Percentiles rank a stretch among this genome's conserved stretches.
Conservation (phyloP, 1,140 invertebrate species). For the Drosophila albomicans region DNA sequence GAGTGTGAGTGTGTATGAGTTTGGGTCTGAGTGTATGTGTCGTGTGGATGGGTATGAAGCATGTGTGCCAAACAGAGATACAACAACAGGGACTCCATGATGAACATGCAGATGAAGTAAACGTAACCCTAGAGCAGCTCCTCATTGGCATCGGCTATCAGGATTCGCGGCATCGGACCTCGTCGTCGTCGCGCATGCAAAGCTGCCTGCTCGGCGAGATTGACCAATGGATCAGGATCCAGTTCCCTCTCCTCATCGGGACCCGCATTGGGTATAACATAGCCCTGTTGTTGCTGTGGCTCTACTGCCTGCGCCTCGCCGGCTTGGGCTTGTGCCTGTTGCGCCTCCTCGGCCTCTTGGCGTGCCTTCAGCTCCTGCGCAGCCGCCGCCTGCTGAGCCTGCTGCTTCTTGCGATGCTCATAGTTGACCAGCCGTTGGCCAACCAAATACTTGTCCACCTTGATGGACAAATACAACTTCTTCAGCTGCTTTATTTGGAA, state of each 20-base stretch:
- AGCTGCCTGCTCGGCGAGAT: constrained; percentile 51
- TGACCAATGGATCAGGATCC: constrained; percentile 19
- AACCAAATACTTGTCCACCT: constrained; percentile 99
- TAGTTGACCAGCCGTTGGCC: constrained; percentile 98
- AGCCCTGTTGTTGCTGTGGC: constrained; percentile 1
- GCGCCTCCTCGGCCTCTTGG: constrained; percentile 55
- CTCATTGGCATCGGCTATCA: constrained; percentile 51
- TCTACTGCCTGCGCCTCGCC: neutral
- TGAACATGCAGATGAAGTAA: constrained; percentile 42
- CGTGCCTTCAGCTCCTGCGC: constrained; percentile 74
- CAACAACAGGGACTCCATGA: constrained; percentile 53
- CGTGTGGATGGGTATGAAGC: constrained; percentile 12
- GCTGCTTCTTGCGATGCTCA: constrained; percentile 90
- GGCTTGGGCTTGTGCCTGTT: constrained; percentile 11
- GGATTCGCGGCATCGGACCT: constrained; percentile 35
- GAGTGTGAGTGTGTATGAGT: neutral
- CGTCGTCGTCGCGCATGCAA: constrained; percentile 51
- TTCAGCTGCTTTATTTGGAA: constrained; percentile 95
- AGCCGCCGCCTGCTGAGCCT: constrained; percentile 72
- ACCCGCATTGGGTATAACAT: neutral
- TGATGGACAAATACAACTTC: constrained; percentile 98
- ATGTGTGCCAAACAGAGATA: constrained; percentile 53
- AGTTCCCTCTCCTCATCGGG: constrained; percentile 16
- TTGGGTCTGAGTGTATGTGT: neutral
- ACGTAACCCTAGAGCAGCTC: constrained; percentile 60